Evolutionary conservation across 92 coral and sea anemone genomes (phyloP), one percentile per base, ranked within the genome.

Genomic region (Micromussa lordhowensis): DNA sequence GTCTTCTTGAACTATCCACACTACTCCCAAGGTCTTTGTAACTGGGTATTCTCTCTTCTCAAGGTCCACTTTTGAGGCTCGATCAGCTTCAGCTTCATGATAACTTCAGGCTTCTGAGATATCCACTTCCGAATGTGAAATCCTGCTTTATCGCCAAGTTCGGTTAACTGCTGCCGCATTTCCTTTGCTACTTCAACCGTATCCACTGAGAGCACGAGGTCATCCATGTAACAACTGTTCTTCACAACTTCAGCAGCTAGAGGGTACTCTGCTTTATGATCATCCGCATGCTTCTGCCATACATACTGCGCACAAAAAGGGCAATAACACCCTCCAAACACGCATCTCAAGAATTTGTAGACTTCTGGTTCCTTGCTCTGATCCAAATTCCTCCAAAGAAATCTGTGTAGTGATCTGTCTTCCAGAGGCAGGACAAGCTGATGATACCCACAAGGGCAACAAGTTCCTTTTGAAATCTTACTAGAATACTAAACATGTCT

Each of bases 221-320:
- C n/a, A n/a, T n/a, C n/a, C n/a, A n/a, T n/a, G n/a, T n/a, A n/a
- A n/a, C n/a, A 92, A 61, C 75, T 81, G 59, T 92, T 89, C 86
- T 71, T 24, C 63, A 82, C 89, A 40, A 91, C 87, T n/a, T 83
- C 70, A 64, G 93, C 89, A 61, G 93, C 93, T 77, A 90, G 34
- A 30, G 93, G 92, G 59, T 86, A 90, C 85, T 87, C 91, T 30
- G 26, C 44, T 82, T 86, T 81, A 83, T 92, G 83, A 40, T n/a
- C 82, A 32, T 89, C 91, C 19, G 95, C 93, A 58, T 92, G 95
- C 40, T 36, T 77, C 80, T 91, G 85, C 94, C 94, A 87, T 28
- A 82, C 71, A 73, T 81, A 86, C 88, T n/a, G 91, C 19, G 86
- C 91, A 26, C 88, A 87, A 87, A 91, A 87, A 82, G n/a, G n/a